Conservation (phyloP, 2,113 vertebrate species). For the Trichechus manatus region DNA sequence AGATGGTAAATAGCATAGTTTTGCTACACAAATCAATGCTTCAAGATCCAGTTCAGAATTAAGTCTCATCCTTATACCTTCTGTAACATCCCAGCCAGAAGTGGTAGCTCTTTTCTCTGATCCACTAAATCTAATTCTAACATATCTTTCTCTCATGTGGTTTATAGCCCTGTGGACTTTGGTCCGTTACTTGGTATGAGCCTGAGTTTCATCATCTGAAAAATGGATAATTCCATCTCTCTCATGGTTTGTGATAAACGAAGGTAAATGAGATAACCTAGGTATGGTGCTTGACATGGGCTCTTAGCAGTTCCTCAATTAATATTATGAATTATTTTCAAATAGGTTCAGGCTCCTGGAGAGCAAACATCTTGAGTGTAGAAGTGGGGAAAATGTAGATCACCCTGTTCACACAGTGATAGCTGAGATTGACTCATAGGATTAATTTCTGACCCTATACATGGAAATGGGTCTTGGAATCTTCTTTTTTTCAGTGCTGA, state of each 20-base stretch:
- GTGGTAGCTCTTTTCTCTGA: not conserved
- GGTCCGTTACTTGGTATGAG: not conserved
- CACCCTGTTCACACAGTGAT: not conserved
- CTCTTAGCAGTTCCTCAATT: not conserved
- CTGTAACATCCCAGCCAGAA: not conserved
- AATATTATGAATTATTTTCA: not conserved
- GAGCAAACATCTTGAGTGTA: not conserved
- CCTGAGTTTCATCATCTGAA: conserved; percentile 1
- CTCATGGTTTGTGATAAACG: not conserved
- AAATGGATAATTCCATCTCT: not conserved
- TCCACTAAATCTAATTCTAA: not conserved
- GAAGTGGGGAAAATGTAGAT: not conserved
- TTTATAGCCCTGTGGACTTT: not conserved
- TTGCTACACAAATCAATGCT: not conserved
- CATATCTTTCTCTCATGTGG: not conserved
- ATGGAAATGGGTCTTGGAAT: not conserved
- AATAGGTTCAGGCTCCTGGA: not conserved
- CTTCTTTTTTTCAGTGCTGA: not conserved
- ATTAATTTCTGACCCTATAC: not conserved
- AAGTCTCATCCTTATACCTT: not conserved
- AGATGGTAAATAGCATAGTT: conserved; percentile 10
- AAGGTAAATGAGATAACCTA: conserved; percentile 37
- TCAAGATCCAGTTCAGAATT: conserved; percentile 1
- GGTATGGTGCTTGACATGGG: not conserved
- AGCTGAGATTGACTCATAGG: not conserved